phyloP scores from a whole-genome alignment of 2,888 invertebrate genomes.

The Folsomia candida region DNA sequence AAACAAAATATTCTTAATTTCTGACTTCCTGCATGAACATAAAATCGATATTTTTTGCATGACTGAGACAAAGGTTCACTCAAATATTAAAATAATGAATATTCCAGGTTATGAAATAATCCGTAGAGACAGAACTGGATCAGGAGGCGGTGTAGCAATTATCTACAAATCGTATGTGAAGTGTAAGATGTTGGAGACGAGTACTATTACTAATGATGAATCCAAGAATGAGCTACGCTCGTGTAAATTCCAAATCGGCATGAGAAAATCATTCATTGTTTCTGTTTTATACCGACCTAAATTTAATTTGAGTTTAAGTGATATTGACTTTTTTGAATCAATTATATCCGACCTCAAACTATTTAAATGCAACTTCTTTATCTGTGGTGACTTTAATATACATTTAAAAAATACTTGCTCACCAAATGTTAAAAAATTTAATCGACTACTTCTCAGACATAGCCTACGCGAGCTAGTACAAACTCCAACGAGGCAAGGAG shows the following conservation, averaged over 20 bases:
- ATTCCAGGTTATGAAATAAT: slow-evolving; percentile 4
- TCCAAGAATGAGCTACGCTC: too few relatives aligned
- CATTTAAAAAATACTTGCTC: neutral
- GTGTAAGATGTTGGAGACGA: too few relatives aligned
- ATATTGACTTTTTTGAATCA: neutral
- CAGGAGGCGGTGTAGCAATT: slow-evolving; percentile 6
- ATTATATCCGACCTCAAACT: neutral
- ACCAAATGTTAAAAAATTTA: too few relatives aligned
- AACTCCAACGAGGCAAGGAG: neutral
- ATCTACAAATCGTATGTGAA: too few relatives aligned
- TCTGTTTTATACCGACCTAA: slow-evolving; percentile 7
- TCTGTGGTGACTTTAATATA: too few relatives aligned
- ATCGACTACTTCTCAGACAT: neutral
- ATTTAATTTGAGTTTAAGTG: neutral
- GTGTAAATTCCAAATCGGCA: too few relatives aligned
- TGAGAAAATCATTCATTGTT: neutral
- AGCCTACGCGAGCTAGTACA: neutral
- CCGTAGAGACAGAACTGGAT: neutral
- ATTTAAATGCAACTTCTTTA: too few relatives aligned
- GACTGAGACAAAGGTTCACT: neutral
- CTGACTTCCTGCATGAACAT: neutral
- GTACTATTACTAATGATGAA: too few relatives aligned
- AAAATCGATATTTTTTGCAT: slow-evolving; percentile 7
- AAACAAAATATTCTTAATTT: neutral
- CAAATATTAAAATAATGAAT: neutral